Percentiles rank a stretch among this genome's conserved stretches.
These are phyloP conservation scores for Oryzias dopingdopingensis DNA, from an alignment of 2,797 vertebrate genomes.

Conservation along the genomic window DNA sequence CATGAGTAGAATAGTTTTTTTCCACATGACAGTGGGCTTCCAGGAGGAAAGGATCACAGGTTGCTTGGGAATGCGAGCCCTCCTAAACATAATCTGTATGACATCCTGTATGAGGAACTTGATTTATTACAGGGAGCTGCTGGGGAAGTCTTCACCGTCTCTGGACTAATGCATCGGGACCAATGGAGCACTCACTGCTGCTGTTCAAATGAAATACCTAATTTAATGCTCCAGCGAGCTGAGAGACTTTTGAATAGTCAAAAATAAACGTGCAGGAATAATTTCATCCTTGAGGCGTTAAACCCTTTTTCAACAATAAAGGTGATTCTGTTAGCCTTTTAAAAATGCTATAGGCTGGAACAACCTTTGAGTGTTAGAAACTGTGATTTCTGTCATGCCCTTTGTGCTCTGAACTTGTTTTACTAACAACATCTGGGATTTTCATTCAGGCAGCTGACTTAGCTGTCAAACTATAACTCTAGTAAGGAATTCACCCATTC, in stretches of 20 bases:
- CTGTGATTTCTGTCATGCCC: not conserved
- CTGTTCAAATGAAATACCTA: conserved; percentile 70
- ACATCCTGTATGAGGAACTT: conserved; percentile 26
- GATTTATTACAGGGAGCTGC: conserved; percentile 30
- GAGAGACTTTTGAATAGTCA: conserved; percentile 51
- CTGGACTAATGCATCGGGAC: conserved; percentile 56
- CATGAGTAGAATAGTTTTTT: no score
- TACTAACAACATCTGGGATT: no score
- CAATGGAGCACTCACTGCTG: conserved; percentile 32
- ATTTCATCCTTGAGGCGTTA: conserved; percentile 43
- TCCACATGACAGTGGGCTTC: no score
- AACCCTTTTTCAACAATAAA: conserved; percentile 30
- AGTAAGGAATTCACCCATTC: no score
- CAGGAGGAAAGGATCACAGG: not conserved
- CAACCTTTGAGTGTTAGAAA: not conserved
- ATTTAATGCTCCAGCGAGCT: conserved; percentile 72
- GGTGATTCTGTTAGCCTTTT: not conserved
- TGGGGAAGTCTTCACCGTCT: conserved; percentile 41
- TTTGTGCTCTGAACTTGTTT: not conserved
- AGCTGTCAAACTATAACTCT: no score
- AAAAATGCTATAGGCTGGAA: conserved; percentile 7
- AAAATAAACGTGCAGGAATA: conserved; percentile 38
- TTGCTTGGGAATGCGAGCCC: not conserved
- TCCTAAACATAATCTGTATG: conserved; percentile 7
- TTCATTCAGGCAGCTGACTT: no score